phyloP scores from a whole-genome alignment of 2,888 invertebrate genomes.

The Cephus rjabovi region DNA sequence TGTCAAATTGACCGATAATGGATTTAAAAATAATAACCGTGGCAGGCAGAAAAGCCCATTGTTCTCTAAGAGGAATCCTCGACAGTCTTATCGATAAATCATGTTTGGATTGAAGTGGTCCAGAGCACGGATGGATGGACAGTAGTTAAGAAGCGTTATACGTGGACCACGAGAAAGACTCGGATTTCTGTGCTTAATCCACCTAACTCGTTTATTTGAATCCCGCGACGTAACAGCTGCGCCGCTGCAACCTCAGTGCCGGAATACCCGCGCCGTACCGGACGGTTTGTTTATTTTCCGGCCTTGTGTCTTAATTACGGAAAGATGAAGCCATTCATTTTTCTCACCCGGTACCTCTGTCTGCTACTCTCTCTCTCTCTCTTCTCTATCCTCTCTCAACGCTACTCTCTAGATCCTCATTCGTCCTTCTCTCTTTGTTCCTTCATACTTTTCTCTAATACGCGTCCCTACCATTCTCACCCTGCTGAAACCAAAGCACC shows the following conservation, averaged over 20 bases:
- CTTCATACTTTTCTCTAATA: not conserved
- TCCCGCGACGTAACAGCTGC: conserved; percentile 50
- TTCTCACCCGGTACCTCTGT: conserved; percentile 14
- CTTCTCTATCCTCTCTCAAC: conserved; percentile 1
- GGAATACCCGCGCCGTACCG: conserved; percentile 15
- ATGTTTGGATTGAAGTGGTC: not conserved
- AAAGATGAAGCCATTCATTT: conserved; percentile 60
- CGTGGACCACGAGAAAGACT: conserved; percentile 20
- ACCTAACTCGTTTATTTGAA: conserved; percentile 55
- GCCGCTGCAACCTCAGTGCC: conserved; percentile 23
- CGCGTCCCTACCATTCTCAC: not conserved
- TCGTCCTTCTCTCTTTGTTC: conserved; percentile 3
- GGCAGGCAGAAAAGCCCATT: not conserved
- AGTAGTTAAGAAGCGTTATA: conserved; percentile 23
- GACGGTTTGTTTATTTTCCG: conserved; percentile 48
- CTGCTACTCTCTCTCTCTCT: not conserved
- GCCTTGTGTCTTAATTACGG: conserved; percentile 53
- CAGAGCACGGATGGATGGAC: conserved; percentile 1
- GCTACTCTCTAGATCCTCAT: conserved; percentile 11
- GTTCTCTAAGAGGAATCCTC: not conserved
- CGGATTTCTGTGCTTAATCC: conserved; percentile 47
- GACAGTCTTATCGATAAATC: not conserved
- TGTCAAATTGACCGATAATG: not conserved
- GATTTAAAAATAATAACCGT: not conserved
- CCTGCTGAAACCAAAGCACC: not conserved